These are phyloP conservation scores for Apodemia zela DNA, from an alignment of 2,888 invertebrate genomes.

Conservation along the genomic window DNA sequence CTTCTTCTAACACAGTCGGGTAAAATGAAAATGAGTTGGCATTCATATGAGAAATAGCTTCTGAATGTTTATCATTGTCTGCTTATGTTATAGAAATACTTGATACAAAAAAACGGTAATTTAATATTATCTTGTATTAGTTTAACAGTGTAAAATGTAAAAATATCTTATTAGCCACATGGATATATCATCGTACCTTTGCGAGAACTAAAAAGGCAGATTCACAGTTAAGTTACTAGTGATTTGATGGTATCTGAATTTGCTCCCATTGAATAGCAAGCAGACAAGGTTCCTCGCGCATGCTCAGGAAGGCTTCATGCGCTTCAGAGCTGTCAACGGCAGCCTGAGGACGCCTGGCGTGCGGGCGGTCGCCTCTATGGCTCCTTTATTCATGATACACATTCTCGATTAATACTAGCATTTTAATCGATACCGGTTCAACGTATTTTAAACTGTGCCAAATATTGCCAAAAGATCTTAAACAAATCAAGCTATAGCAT, in stretches of 20 bases:
- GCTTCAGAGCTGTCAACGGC: slow-evolving; percentile 49
- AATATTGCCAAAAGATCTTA: slow-evolving; percentile 3
- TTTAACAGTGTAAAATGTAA: no score
- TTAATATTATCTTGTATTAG: no score
- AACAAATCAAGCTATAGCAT: not conserved
- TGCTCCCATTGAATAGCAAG: slow-evolving; percentile 44
- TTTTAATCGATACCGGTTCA: slow-evolving; percentile 62
- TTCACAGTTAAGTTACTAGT: slow-evolving; percentile 26
- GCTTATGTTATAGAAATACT: no score
- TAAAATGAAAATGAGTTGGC: no score
- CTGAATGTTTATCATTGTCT: no score
- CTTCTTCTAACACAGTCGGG: not conserved
- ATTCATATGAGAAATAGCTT: no score
- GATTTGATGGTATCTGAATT: slow-evolving; percentile 28
- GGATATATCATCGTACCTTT: not conserved
- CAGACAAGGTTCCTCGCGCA: slow-evolving; percentile 55
- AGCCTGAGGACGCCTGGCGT: slow-evolving; percentile 54
- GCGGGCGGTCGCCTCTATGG: slow-evolving; percentile 54
- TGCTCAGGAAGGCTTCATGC: slow-evolving; percentile 55
- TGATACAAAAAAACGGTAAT: no score
- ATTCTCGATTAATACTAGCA: slow-evolving; percentile 32
- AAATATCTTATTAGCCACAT: no score
- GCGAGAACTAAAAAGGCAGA: not conserved
- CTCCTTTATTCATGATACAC: slow-evolving; percentile 33
- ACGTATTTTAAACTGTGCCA: slow-evolving; percentile 34